Evolutionary conservation across 2,797 vertebrate species (phyloP).

Genomic region (Sebastes oblongus): DNA sequence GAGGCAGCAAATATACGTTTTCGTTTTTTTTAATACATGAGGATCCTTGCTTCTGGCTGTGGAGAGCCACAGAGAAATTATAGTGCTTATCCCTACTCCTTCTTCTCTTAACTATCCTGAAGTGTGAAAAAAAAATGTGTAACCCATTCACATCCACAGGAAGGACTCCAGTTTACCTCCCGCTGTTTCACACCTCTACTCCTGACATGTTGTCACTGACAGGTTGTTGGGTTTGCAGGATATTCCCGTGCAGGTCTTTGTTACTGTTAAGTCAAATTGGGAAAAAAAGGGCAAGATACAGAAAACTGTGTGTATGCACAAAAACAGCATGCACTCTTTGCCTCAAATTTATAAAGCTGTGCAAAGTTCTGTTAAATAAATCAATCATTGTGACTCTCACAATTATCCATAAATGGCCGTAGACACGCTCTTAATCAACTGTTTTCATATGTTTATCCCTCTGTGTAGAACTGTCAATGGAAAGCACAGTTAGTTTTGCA

Average conservation of each 20-base stretch:
- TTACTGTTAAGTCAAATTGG: conserved; percentile 21
- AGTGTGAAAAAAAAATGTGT: conserved; percentile 19
- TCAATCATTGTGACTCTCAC: neutral
- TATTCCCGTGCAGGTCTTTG: conserved; percentile 16
- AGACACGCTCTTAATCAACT: neutral
- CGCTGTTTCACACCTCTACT: conserved; percentile 63
- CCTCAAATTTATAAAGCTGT: neutral
- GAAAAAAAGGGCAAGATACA: neutral
- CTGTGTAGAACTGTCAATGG: neutral
- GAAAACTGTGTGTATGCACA: neutral
- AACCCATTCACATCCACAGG: conserved; percentile 38
- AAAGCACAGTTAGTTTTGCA: neutral
- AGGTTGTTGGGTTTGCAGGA: conserved; percentile 43
- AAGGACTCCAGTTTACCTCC: conserved; percentile 49
- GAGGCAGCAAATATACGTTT: conserved; percentile 8
- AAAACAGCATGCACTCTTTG: neutral
- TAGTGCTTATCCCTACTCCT: neutral
- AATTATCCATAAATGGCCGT: neutral
- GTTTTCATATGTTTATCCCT: neutral
- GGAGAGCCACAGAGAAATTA: conserved; percentile 7
- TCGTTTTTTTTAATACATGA: neutral
- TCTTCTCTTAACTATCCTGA: conserved; percentile 19
- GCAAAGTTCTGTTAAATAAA: neutral
- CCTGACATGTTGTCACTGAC: conserved; percentile 49
- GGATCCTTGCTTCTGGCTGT: conserved; percentile 14